Evolutionary conservation across 2,888 invertebrate species (phyloP).

Genomic region (Nomada goodeniana): DNA sequence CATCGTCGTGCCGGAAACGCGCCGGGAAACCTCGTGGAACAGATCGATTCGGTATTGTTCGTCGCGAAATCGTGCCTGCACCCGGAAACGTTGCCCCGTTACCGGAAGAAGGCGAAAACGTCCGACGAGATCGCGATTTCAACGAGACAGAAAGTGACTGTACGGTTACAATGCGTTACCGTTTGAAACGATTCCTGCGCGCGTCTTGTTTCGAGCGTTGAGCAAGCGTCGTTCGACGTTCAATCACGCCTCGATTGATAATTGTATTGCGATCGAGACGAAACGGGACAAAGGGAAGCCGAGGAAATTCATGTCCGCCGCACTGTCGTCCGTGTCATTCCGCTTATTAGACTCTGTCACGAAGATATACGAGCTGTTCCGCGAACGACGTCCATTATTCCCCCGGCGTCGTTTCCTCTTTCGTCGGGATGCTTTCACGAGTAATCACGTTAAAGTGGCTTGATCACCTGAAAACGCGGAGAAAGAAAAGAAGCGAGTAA

Average conservation of each 20-base stretch:
- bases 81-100: conserved; percentile 62
- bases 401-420: conserved; percentile 31
- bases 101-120: conserved; percentile 64
- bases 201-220: background rate
- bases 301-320: conserved; percentile 6
- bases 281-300: background rate
- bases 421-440: conserved; percentile 49
- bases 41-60: conserved; percentile 69
- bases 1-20: conserved; percentile 69
- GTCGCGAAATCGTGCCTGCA: conserved; percentile 63
- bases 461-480: conserved; percentile 62
- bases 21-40: conserved; percentile 54
- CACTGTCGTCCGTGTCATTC: conserved; percentile 16
- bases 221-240: background rate
- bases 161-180: background rate
- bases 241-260: conserved; percentile 11
- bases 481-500: conserved; percentile 36
- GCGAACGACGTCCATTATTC: conserved; percentile 52
- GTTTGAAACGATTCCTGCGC: too few species aligned
- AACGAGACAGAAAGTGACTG: conserved; percentile 46
- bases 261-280: conserved; percentile 24
- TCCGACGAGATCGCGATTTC: conserved; percentile 25
- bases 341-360: conserved; percentile 54
- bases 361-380: conserved; percentile 63
- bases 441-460: conserved; percentile 67